Evolutionary conservation across 1,140 invertebrate species (phyloP), one percentile per base, ranked within the genome.

Genomic region (Drosophila murphyi): DNA sequence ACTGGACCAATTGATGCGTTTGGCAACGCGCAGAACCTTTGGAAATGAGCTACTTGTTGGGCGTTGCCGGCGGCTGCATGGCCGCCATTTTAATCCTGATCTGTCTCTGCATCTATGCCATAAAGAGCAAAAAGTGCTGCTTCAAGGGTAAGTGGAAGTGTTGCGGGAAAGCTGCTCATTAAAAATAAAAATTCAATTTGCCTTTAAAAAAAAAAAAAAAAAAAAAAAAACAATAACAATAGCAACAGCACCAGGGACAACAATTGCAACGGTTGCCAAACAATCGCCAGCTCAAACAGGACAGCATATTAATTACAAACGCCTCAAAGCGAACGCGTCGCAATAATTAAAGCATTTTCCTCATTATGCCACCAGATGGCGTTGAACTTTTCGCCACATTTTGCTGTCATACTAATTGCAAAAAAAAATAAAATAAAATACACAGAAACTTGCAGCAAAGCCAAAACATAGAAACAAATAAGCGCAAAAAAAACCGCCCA

Each of bases 111-210:
- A 93, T 95, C 37, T 95, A 95, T 80, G 94, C 94, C 39, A 93
- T 95, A 55, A 93, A 94, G 71, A 93, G 93, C 54, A 95, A 95
- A 90, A 95, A 95, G 82, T 95, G 95, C 85, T 95, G 95, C 91
- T 95, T 95, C 90, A 94, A 94, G 79, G 93, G 95, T 95, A 93
- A 95, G 95, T 95, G 4, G n/a, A 10, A 37, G 3, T 2, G 29
- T 47, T 37, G 41, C 2, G 39, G 45, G 31, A n/a, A n/a, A 29
- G 35, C 35, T 34, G 65, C 67, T 75, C 59, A 63, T 71, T 76
- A 76, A 64, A 76, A 51, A 47, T 50, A 63, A 51, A 59, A 43
- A 59, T 32, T 43, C n/a, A 69, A 57, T 37, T 50, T 41, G 31
- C 3, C 1, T 20, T 12, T 45, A 31, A 28, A 29, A 7, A 35